A percentile compares a stretch with the other conserved stretches of the same genome.
These are phyloP conservation scores for Rhinopithecus roxellana DNA, from an alignment of 2,113 vertebrate genomes.

Conservation along the genomic window DNA sequence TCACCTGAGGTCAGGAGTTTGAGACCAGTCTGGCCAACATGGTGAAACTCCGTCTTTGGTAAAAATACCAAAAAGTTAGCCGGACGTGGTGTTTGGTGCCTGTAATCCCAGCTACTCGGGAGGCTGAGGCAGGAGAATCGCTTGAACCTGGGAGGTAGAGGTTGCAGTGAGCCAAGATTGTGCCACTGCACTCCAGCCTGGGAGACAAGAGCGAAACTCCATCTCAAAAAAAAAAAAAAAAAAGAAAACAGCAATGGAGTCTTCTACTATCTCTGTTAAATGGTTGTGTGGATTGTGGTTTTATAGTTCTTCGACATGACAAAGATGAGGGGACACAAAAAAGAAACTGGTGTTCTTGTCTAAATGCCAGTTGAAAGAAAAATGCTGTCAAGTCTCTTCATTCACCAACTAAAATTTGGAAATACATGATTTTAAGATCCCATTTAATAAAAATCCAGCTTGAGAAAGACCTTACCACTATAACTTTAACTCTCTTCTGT, in stretches of 20 bases:
- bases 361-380: neutral
- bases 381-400: neutral
- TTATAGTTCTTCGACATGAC: neutral
- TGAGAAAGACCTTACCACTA: neutral
- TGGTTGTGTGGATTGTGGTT: neutral
- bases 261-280: neutral
- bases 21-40: no score
- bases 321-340: neutral
- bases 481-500: neutral
- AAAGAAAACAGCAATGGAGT: neutral
- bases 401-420: neutral
- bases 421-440: neutral
- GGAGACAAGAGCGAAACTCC: no score
- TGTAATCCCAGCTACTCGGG: no score
- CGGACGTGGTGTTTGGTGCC: no score
- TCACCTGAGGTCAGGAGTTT: no score
- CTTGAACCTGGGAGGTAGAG: no score
- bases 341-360: neutral
- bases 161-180: no score
- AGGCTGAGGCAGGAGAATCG: no score
- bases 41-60: no score
- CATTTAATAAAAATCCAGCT: neutral
- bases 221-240: no score
- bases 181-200: no score
- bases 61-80: no score